These are phyloP conservation scores for Cacoxenus indagator DNA, from an alignment of 2,888 invertebrate species.

Conservation along the genomic window DNA sequence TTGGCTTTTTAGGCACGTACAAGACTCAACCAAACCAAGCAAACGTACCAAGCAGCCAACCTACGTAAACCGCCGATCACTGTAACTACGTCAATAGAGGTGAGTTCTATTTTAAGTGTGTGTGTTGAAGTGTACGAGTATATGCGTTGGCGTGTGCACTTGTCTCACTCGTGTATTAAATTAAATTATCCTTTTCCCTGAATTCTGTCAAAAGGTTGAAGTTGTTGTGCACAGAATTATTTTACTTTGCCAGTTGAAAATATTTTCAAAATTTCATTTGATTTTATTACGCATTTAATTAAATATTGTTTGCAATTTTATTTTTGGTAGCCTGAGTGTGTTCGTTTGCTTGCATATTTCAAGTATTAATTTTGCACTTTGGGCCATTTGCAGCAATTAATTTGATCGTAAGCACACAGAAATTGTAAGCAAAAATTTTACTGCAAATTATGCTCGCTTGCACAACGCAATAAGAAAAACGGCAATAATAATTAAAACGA, in stretches of 20 bases:
- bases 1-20: slow-evolving; percentile 17
- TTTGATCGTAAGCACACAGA: slow-evolving; percentile 26
- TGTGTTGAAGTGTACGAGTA: neutral
- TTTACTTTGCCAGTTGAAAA: neutral
- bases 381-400: slow-evolving; percentile 45
- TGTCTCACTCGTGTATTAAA: too few relatives aligned
- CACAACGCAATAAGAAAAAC: neutral
- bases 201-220: slow-evolving; percentile 56
- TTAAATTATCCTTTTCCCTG: too few relatives aligned
- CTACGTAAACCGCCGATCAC: neutral
- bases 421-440: too few relatives aligned
- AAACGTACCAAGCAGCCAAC: too few relatives aligned
- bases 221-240: too few relatives aligned
- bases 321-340: slow-evolving; percentile 34
- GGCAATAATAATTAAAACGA: slow-evolving; percentile 19
- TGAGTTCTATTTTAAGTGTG: neutral
- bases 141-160: neutral
- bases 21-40: neutral
- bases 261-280: neutral
- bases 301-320: slow-evolving; percentile 42
- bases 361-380: slow-evolving; percentile 38
- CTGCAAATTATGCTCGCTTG: neutral
- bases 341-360: slow-evolving; percentile 42
- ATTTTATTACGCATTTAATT: slow-evolving; percentile 39
- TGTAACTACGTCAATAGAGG: neutral